These are phyloP conservation scores for Drosophila nebulosa DNA, from an alignment of 1,140 invertebrate species.

Conservation along the genomic window DNA sequence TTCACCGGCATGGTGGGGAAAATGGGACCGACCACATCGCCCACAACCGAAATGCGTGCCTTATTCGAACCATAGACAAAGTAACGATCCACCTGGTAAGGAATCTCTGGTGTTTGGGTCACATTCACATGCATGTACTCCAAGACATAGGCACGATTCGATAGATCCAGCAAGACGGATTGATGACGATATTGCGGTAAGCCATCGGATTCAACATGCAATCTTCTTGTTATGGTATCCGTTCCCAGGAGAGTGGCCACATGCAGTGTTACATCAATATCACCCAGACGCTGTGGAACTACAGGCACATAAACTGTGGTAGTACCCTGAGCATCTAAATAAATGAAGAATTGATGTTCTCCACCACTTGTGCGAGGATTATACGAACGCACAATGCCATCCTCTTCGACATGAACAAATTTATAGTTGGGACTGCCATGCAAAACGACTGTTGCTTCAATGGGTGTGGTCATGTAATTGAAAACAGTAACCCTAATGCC, in stretches of 20 bases:
- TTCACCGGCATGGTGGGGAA: conserved; percentile 96
- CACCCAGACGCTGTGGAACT: conserved; percentile 90
- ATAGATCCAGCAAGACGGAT: conserved; percentile 94
- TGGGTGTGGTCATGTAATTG: conserved; percentile 93
- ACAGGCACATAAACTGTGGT: conserved; percentile 94
- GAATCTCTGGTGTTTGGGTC: conserved; percentile 93
- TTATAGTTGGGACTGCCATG: conserved; percentile 93
- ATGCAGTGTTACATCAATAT: conserved; percentile 90
- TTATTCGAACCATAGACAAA: conserved; percentile 97
- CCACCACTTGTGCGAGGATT: conserved; percentile 93
- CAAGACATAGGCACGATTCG: conserved; percentile 94
- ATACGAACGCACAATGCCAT: conserved; percentile 92
- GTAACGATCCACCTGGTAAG: conserved; percentile 93
- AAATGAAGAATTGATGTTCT: conserved; percentile 96
- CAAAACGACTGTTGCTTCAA: conserved; percentile 93
- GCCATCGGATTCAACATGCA: conserved; percentile 95
- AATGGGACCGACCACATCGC: conserved; percentile 96
- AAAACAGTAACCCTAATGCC: conserved; percentile 95
- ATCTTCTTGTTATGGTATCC: conserved; percentile 87
- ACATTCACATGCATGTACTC: conserved; percentile 98
- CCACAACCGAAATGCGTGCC: conserved; percentile 93
- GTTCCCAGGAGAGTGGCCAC: conserved; percentile 93
- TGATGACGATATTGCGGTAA: conserved; percentile 95
- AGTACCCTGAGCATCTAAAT: conserved; percentile 90
- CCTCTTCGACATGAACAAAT: conserved; percentile 96